These are phyloP conservation scores for Podocnemis expansa DNA, from an alignment of 2,113 vertebrate species.

Conservation along the genomic window DNA sequence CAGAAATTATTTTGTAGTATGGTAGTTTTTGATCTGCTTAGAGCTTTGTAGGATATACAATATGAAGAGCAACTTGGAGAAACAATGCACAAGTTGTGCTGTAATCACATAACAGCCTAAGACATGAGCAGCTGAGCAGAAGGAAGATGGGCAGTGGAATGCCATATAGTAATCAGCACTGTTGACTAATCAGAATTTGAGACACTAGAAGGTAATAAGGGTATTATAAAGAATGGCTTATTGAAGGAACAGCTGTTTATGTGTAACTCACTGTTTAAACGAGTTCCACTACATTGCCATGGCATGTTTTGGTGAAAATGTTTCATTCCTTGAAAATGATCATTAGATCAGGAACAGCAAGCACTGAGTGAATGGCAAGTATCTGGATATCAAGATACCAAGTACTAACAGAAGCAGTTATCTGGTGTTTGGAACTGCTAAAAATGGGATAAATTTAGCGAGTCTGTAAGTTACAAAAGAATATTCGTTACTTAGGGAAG, in stretches of 20 bases:
- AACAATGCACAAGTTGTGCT: slow-evolving; percentile 96
- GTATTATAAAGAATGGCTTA: slow-evolving; percentile 95
- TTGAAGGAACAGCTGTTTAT: slow-evolving; percentile 98
- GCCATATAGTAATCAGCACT: slow-evolving; percentile 94
- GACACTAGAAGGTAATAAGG: slow-evolving; percentile 97
- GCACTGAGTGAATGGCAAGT: slow-evolving; percentile 52
- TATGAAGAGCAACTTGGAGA: slow-evolving; percentile 83
- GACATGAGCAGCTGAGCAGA: slow-evolving; percentile 94
- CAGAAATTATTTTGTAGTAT: background rate
- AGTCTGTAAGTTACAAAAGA: slow-evolving; percentile 68
- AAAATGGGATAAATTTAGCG: slow-evolving; percentile 53
- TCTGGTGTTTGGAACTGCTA: slow-evolving; percentile 38
- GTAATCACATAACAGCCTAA: slow-evolving; percentile 83
- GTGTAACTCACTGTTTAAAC: slow-evolving; percentile 85
- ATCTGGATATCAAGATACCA: slow-evolving; percentile 48
- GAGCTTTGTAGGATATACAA: slow-evolving; percentile 81
- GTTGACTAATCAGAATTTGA: slow-evolving; percentile 99
- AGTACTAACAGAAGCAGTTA: slow-evolving; percentile 40
- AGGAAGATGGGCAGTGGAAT: slow-evolving; percentile 96
- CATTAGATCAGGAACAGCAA: slow-evolving; percentile 66
- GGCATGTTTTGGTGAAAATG: slow-evolving; percentile 81
- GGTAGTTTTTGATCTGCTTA: slow-evolving; percentile 43
- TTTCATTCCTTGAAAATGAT: slow-evolving; percentile 69
- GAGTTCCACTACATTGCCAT: slow-evolving; percentile 81
- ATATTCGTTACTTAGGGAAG: slow-evolving; percentile 69